Evolutionary conservation across 1,140 invertebrate genomes (phyloP).

Genomic region (Cyphomyrmex costatus): DNA sequence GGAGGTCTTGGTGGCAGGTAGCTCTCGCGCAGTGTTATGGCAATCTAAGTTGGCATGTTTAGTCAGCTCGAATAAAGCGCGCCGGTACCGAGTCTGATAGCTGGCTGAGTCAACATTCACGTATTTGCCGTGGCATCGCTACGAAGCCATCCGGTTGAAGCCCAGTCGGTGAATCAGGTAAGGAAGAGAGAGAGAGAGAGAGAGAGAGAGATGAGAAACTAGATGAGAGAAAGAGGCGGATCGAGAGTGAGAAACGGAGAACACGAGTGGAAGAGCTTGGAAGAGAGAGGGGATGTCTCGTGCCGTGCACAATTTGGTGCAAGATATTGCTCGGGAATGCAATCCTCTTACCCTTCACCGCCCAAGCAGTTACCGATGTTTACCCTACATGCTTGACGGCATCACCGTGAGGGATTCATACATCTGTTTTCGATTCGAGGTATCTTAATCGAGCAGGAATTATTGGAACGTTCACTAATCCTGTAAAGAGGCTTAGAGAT

Average conservation of each 20-base stretch:
- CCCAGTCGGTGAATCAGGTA: slow-evolving; percentile 68
- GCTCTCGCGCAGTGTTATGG: slow-evolving; percentile 76
- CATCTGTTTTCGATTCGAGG: slow-evolving; percentile 36
- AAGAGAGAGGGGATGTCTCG: slow-evolving; percentile 67
- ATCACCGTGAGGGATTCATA: slow-evolving; percentile 28
- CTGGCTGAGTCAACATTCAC: slow-evolving; percentile 81
- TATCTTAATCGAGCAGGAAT: slow-evolving; percentile 46
- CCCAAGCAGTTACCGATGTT: slow-evolving; percentile 77
- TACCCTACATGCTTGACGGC: slow-evolving; percentile 73
- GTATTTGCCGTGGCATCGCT: slow-evolving; percentile 80
- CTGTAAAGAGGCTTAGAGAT: neutral
- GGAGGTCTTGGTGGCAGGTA: slow-evolving; percentile 65
- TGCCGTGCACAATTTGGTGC: slow-evolving; percentile 78
- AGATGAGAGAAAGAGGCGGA: slow-evolving; percentile 49
- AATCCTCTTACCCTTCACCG: slow-evolving; percentile 73
- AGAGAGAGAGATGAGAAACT: slow-evolving; percentile 61
- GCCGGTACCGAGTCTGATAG: slow-evolving; percentile 78
- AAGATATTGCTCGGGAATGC: slow-evolving; percentile 80
- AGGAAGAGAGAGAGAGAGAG: slow-evolving; percentile 47
- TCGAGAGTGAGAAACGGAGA: slow-evolving; percentile 49
- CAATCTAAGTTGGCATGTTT: slow-evolving; percentile 83
- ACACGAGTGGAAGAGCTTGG: slow-evolving; percentile 40
- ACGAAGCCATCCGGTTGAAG: slow-evolving; percentile 77
- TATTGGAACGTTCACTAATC: slow-evolving; percentile 30
- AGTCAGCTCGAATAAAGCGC: slow-evolving; percentile 80